phyloP scores from a whole-genome alignment of 2,113 vertebrate species.

The Podilymbus podiceps region DNA sequence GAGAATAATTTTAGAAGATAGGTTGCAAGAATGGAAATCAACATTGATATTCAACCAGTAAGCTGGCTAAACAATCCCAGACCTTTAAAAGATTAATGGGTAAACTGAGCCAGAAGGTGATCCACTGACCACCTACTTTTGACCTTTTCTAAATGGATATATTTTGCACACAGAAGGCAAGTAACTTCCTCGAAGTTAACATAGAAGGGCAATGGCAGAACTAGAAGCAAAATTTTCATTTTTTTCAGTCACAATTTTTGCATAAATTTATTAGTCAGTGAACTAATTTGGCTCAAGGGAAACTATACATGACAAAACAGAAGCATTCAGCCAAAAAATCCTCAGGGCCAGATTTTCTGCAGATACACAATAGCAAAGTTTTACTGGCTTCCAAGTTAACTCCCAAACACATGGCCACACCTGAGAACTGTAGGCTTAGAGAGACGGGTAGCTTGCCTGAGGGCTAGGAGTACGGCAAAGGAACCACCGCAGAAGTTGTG shows the following conservation, averaged over 20 bases:
- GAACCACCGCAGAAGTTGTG: too few species aligned
- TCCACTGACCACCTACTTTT: background rate
- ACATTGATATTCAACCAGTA: background rate
- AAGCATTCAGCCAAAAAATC: background rate
- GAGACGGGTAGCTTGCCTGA: background rate
- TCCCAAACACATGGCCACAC: background rate
- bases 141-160: background rate
- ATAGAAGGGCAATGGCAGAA: background rate
- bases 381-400: background rate
- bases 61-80: background rate
- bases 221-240: background rate
- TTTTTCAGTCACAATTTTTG: background rate
- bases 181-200: background rate
- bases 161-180: background rate
- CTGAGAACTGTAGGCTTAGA: accelerated
- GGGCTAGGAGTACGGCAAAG: background rate
- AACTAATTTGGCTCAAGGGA: background rate
- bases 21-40: background rate
- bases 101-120: background rate
- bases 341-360: background rate
- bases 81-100: background rate
- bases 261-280: too few species aligned
- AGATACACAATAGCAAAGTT: background rate
- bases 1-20: background rate
- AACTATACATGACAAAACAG: background rate